Conservation (phyloP, 2,113 vertebrate genomes). For the Echinops telfairi region DNA sequence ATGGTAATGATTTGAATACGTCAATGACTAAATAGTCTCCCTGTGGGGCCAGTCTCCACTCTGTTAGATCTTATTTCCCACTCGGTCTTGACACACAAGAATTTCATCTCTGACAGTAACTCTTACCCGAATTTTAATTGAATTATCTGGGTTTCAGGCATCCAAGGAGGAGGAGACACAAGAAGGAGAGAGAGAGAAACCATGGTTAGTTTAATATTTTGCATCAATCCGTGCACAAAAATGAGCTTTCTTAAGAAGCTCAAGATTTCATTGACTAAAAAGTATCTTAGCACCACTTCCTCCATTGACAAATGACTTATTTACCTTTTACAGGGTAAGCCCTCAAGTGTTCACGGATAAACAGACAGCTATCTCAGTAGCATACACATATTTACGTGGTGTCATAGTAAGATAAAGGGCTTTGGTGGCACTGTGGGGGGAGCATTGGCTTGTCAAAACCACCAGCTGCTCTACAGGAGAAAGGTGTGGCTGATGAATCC, state of each 20-base stretch:
- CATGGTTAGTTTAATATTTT: background rate
- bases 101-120: background rate
- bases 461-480: no score
- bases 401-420: background rate
- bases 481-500: no score
- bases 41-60: background rate
- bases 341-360: background rate
- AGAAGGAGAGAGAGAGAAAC: background rate
- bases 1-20: background rate
- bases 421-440: no score
- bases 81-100: background rate
- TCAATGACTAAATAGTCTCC: background rate
- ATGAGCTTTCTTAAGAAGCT: background rate
- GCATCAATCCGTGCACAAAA: background rate
- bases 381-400: background rate
- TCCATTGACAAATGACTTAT: background rate
- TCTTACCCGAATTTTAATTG: background rate
- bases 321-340: background rate
- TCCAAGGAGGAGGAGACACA: background rate
- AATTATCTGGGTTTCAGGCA: background rate
- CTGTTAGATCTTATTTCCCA: background rate
- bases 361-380: background rate
- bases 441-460: no score
- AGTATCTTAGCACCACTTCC: background rate
- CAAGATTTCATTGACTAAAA: background rate